Conservation (phyloP, 1,140 invertebrate genomes). For the Caligus rogercresseyi region DNA sequence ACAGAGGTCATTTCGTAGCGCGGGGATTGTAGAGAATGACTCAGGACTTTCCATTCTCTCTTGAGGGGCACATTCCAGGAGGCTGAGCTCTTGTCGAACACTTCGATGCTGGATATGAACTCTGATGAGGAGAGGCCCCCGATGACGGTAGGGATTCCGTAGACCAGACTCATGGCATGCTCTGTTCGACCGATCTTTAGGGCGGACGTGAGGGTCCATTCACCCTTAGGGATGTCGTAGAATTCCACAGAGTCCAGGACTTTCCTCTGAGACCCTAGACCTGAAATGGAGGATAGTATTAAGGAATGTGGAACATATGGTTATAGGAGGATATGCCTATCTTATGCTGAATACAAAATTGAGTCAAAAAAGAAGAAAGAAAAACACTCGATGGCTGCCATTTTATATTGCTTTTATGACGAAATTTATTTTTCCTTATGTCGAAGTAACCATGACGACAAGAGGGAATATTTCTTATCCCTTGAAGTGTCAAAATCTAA, state of each 20-base stretch:
- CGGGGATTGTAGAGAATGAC: not conserved
- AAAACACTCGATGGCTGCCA: too few species aligned
- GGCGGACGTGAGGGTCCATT: slow-evolving; percentile 6
- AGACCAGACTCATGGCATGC: slow-evolving; percentile 18
- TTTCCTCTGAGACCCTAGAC: slow-evolving; percentile 4
- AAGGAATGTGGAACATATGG: too few species aligned
- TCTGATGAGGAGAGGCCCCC: slow-evolving; percentile 1
- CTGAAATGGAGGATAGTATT: too few species aligned
- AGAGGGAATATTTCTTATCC: too few species aligned
- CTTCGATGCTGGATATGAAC: slow-evolving; percentile 17
- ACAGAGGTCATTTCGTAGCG: slow-evolving; percentile 13
- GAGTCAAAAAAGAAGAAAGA: too few species aligned
- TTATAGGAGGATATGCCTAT: too few species aligned
- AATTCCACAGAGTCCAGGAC: slow-evolving; percentile 18
- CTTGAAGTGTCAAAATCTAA: too few species aligned
- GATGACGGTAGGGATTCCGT: slow-evolving; percentile 18
- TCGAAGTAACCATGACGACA: too few species aligned
- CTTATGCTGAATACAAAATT: too few species aligned
- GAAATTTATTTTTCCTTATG: too few species aligned
- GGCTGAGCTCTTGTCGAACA: slow-evolving; percentile 17
- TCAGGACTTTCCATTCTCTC: slow-evolving; percentile 16
- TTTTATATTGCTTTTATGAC: too few species aligned
- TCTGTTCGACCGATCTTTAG: slow-evolving; percentile 14
- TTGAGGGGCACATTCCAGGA: slow-evolving; percentile 19
- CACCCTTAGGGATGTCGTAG: not conserved